Evolutionary conservation across 2,797 vertebrate genomes (phyloP).

Genomic region (Helicolenus hilgendorfi): DNA sequence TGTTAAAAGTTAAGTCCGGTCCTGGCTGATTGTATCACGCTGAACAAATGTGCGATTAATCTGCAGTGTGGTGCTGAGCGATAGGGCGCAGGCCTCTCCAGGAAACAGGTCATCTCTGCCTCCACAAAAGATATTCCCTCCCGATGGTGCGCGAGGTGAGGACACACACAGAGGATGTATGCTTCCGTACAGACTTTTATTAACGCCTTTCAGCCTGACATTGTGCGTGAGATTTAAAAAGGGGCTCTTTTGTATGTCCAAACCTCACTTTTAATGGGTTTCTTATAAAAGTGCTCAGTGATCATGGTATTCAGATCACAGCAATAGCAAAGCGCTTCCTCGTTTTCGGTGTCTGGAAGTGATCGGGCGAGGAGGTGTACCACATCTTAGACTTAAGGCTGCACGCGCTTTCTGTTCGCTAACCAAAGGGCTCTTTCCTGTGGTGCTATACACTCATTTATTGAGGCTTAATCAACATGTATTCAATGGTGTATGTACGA

Average conservation of each 20-base stretch:
- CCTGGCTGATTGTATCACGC: constrained; percentile 51
- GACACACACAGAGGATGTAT: constrained; percentile 75
- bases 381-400: constrained; percentile 87
- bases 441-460: constrained; percentile 85
- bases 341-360: constrained; percentile 86
- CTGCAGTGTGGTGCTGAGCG: constrained; percentile 53
- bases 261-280: constrained; percentile 88
- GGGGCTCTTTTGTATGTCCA: constrained; percentile 89
- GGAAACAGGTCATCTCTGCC: constrained; percentile 58
- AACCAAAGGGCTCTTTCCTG: constrained; percentile 85
- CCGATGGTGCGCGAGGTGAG: constrained; percentile 39
- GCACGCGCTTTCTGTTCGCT: constrained; percentile 81
- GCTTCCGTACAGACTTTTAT: constrained; percentile 81
- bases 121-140: constrained; percentile 52
- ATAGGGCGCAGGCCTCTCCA: constrained; percentile 49
- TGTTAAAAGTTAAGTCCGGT: constrained; percentile 74
- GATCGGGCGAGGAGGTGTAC: constrained; percentile 86
- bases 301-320: constrained; percentile 91
- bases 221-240: constrained; percentile 88
- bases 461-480: constrained; percentile 89
- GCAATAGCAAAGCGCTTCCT: constrained; percentile 86
- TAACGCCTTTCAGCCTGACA: constrained; percentile 84
- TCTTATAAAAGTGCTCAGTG: constrained; percentile 89
- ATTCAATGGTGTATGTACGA: constrained; percentile 85
- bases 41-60: constrained; percentile 81